Evolutionary conservation across 2,113 vertebrate genomes (phyloP), one percentile per base, ranked within the genome.

Genomic region (Drymodes brunneopygia): DNA sequence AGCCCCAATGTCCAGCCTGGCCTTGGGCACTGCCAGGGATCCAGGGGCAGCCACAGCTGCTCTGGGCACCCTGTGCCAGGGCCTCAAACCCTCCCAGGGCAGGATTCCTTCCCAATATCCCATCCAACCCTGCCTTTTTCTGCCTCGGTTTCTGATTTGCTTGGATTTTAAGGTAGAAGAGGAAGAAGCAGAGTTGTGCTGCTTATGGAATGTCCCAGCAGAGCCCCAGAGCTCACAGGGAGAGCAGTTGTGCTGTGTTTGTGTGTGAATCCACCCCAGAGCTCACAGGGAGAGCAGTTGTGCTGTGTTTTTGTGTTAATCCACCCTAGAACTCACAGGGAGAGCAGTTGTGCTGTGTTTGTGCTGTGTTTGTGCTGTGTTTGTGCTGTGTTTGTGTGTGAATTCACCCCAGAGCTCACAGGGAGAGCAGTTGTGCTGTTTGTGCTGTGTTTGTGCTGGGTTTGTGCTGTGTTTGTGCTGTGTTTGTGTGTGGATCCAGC

Each of bases 181-280:
- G 38, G 73, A 66, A 62, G 27, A 51, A 48, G 8, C 33, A 70
- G 40, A 20, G 28, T n/a, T 31, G 8, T 24, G 0, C 25, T 31
- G 10, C 10, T 25, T 27, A 6, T 33, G 10, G 14, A 29, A 61
- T 20, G 40, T 9, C n/a, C 1, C 22, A 44, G 12, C 35, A 71
- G 42, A 74, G 12, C 40, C n/a, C n/a, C n/a, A n/a, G n/a, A n/a
- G n/a, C n/a, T n/a, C n/a, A n/a, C n/a, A n/a, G n/a, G n/a, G n/a
- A n/a, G n/a, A n/a, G n/a, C n/a, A n/a, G n/a, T n/a, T n/a, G 90
- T 48, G 58, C 44, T 70, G 56, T 28, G 7, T 65, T 70, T 40
- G 78, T 69, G 64, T 47, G 56, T 14, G 64, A 92, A 81, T 90
- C 78, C 66, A 75, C 90, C 92, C 88, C 73, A 11, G 40, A 29